phyloP scores from a whole-genome alignment of 1,140 invertebrate species.

The Plectus sambesii region DNA sequence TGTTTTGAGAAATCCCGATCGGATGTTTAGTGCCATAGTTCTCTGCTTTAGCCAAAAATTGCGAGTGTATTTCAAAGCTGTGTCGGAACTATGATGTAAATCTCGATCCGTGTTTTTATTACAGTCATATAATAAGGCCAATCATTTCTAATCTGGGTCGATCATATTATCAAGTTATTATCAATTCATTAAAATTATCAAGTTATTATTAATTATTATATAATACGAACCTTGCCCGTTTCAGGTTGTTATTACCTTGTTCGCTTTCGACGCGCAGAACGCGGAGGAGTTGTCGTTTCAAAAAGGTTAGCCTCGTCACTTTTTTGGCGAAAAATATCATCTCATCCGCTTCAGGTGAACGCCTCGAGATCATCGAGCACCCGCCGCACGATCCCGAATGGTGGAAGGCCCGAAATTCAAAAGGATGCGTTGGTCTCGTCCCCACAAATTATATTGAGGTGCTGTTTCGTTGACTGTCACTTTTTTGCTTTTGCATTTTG shows the following conservation, averaged over 20 bases:
- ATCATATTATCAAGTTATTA: too few species aligned
- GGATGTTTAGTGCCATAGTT: too few species aligned
- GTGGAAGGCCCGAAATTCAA: constrained; percentile 83
- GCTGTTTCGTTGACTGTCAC: constrained; percentile 1
- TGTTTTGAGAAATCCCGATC: too few species aligned
- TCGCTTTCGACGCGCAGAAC: constrained; percentile 84
- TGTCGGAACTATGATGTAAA: too few species aligned
- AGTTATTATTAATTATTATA: too few species aligned
- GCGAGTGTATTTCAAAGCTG: too few species aligned
- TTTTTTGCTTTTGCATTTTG: constrained; percentile 1
- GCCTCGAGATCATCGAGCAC: constrained; percentile 83
- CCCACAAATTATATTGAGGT: constrained; percentile 85
- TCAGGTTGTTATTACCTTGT: constrained; percentile 83
- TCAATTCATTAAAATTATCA: too few species aligned
- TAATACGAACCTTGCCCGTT: too few species aligned
- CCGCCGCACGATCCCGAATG: constrained; percentile 93
- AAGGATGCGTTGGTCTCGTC: constrained; percentile 77
- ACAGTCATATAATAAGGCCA: too few species aligned
- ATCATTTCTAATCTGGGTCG: too few species aligned
- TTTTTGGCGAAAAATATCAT: background rate
- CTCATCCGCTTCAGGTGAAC: constrained; percentile 53
- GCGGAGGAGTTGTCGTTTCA: constrained; percentile 93
- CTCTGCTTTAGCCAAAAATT: too few species aligned
- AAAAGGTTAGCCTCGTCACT: constrained; percentile 55
- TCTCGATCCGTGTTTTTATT: too few species aligned